phyloP scores from a whole-genome alignment of 2,888 invertebrate genomes.

The Anorthoa munda region DNA sequence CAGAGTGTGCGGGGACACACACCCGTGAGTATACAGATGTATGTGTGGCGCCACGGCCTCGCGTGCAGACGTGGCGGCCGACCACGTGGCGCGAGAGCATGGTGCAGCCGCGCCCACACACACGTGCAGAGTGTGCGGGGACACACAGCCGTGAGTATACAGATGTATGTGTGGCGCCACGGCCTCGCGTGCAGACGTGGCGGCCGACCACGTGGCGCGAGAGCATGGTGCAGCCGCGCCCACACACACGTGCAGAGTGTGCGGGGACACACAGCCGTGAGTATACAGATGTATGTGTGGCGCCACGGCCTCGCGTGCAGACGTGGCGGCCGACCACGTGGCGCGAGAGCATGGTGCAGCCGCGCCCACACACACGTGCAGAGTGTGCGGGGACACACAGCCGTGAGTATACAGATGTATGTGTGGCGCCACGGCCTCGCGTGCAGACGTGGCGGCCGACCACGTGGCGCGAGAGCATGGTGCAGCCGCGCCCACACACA shows the following conservation, averaged over 20 bases:
- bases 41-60: too few species aligned
- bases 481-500: slow-evolving; percentile 69
- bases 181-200: too few species aligned
- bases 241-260: background rate
- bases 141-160: slow-evolving; percentile 62
- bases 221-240: background rate
- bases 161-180: slow-evolving; percentile 31
- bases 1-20: slow-evolving; percentile 54
- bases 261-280: background rate
- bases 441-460: too few species aligned
- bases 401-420: slow-evolving; percentile 51
- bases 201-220: slow-evolving; percentile 67
- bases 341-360: slow-evolving; percentile 76
- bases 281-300: slow-evolving; percentile 58
- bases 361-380: slow-evolving; percentile 78
- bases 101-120: slow-evolving; percentile 75
- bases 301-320: too few species aligned
- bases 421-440: too few species aligned
- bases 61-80: too few species aligned
- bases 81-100: slow-evolving; percentile 76
- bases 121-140: slow-evolving; percentile 77
- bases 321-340: slow-evolving; percentile 79
- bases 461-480: too few species aligned
- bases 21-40: too few species aligned
- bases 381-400: slow-evolving; percentile 72